A percentile compares a stretch with the other conserved stretches of the same genome.
Evolutionary conservation across 2,113 vertebrate genomes (phyloP).

Genomic region (Microtus richardsoni): DNA sequence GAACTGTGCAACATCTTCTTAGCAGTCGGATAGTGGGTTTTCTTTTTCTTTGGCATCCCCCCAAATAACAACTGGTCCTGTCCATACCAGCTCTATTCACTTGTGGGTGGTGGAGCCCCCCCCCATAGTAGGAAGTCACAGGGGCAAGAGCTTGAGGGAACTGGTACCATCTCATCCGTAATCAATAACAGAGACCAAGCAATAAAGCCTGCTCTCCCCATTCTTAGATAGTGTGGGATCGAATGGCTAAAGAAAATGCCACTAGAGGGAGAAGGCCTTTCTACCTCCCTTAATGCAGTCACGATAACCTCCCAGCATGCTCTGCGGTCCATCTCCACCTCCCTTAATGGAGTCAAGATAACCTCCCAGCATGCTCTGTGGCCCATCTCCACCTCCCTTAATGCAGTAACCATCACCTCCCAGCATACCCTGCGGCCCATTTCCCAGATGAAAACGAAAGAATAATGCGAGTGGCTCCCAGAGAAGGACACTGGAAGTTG

Average conservation of each 20-base stretch:
- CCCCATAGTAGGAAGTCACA: not conserved
- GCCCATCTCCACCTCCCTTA: too few relatives aligned
- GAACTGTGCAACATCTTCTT: not conserved
- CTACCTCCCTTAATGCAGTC: not conserved
- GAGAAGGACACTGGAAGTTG: not conserved
- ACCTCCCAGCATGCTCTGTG: too few relatives aligned
- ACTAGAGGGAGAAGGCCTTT: too few relatives aligned
- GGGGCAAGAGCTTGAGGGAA: not conserved
- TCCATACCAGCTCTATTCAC: not conserved
- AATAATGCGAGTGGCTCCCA: too few relatives aligned
- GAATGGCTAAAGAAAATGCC: too few relatives aligned
- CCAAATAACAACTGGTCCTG: not conserved
- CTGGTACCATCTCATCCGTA: not conserved
- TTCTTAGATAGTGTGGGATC: not conserved
- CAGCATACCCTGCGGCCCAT: not conserved
- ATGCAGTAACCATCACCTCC: too few relatives aligned
- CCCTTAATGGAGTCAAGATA: rapidly evolving
- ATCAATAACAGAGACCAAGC: too few relatives aligned
- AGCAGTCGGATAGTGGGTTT: not conserved
- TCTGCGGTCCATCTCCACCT: not conserved
- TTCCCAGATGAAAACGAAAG: not conserved
- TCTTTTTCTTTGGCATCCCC: not conserved
- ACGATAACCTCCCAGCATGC: not conserved
- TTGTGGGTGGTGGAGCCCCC: rapidly evolving
- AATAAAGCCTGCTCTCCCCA: not conserved